Conservation (phyloP, 64 coral and sea anemone genomes). For the Actinia equina region DNA sequence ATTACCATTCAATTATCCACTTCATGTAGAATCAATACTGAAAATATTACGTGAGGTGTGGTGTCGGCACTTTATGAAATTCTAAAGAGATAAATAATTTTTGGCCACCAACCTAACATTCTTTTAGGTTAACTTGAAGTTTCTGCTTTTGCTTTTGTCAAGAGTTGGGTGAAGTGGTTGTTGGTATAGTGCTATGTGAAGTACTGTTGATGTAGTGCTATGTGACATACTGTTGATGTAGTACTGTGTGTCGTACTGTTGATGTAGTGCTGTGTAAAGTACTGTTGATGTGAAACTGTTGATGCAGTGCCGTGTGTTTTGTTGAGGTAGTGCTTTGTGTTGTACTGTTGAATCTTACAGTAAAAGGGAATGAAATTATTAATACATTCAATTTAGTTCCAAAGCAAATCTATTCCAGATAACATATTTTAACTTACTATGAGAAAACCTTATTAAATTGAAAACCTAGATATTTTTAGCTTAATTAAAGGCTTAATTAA, state of each 20-base stretch:
- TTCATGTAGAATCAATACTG: too few species aligned
- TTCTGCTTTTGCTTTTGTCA: background rate
- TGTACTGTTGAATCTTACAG: background rate
- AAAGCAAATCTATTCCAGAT: background rate
- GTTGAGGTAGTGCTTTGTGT: too few species aligned
- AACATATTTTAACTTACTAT: background rate
- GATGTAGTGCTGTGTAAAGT: background rate
- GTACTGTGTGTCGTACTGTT: too few species aligned
- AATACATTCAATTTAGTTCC: background rate
- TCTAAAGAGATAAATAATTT: background rate
- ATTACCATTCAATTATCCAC: too few species aligned
- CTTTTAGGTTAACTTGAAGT: background rate
- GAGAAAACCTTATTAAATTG: background rate
- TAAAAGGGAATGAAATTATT: background rate
- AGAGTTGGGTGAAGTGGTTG: background rate
- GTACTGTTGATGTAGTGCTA: too few species aligned
- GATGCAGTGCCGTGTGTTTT: background rate
- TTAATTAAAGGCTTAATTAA: conserved; percentile 10
- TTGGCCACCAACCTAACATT: background rate
- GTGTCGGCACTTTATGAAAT: too few species aligned
- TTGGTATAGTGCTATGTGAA: too few species aligned
- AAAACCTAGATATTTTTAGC: conserved; percentile 14
- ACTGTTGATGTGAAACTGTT: background rate
- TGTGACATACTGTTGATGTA: background rate
- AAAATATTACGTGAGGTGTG: too few species aligned